A percentile compares a stretch with the other conserved stretches of the same genome.
Evolutionary conservation across 2,113 vertebrate species (phyloP).

Genomic region (Falcunculus frontatus): DNA sequence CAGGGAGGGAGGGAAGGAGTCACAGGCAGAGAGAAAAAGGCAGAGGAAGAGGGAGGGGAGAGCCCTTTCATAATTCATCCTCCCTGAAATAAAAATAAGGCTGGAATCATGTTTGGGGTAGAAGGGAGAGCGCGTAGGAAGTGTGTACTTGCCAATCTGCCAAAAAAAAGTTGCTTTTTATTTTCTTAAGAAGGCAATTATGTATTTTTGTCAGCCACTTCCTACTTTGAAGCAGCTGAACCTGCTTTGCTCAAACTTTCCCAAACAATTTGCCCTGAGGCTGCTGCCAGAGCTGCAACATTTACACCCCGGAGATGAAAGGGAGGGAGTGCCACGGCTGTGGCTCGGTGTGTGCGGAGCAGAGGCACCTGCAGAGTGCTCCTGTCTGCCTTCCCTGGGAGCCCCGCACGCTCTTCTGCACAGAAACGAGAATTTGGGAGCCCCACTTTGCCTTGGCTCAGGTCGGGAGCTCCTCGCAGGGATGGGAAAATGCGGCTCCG

Average conservation of each 20-base stretch:
- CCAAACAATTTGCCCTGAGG: slow-evolving; percentile 43
- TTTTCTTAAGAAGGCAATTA: slow-evolving; percentile 61
- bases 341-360: background rate
- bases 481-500: background rate
- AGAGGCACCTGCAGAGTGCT: background rate
- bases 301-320: slow-evolving; percentile 37
- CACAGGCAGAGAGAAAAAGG: slow-evolving; percentile 10
- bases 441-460: background rate
- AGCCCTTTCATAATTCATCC: slow-evolving; percentile 52
- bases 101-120: slow-evolving; percentile 55
- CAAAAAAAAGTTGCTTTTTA: slow-evolving; percentile 50
- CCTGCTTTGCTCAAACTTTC: slow-evolving; percentile 57
- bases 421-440: background rate
- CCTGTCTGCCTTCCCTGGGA: background rate
- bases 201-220: slow-evolving; percentile 52
- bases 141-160: slow-evolving; percentile 58
- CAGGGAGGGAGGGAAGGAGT: background rate
- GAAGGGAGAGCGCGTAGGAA: slow-evolving; percentile 50
- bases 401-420: background rate
- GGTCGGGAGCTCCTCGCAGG: background rate
- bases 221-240: slow-evolving; percentile 51
- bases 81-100: slow-evolving; percentile 58
- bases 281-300: slow-evolving; percentile 40
- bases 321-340: background rate
- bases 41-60: slow-evolving; percentile 21